Conservation (phyloP, 1,140 invertebrate genomes). For the Phymorhynchus buccinoides region DNA sequence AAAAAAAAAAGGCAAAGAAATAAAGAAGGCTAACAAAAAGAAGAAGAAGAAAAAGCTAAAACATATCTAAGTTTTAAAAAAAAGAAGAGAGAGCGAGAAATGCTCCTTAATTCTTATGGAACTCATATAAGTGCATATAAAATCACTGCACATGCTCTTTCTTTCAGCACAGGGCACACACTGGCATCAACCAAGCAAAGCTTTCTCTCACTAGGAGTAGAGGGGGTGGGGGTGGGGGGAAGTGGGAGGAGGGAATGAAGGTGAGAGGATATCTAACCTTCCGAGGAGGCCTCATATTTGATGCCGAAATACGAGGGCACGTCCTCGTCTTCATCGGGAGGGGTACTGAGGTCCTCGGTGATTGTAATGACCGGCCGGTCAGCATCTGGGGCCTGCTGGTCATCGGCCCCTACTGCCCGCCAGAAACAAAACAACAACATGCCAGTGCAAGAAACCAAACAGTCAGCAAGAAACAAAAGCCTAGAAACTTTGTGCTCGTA, state of each 20-base stretch:
- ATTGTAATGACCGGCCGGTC: slow-evolving; percentile 59
- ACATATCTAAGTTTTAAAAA: not conserved
- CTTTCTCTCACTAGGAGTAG: not conserved
- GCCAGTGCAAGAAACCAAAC: not conserved
- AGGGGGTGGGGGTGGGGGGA: too few species aligned
- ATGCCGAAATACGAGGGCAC: slow-evolving; percentile 59
- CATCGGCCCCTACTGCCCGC: slow-evolving; percentile 40
- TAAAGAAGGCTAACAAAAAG: not conserved
- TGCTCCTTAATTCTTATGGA: too few species aligned
- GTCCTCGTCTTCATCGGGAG: slow-evolving; percentile 64
- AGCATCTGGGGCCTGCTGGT: slow-evolving; percentile 16
- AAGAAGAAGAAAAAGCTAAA: not conserved
- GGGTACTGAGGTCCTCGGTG: slow-evolving; percentile 64
- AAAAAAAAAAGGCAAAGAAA: not conserved
- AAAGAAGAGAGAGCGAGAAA: too few species aligned
- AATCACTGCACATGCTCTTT: too few species aligned
- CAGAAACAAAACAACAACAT: slow-evolving; percentile 16
- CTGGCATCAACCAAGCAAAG: too few species aligned
- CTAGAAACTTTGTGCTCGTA: too few species aligned
- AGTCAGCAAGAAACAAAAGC: not conserved
- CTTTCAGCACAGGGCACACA: too few species aligned
- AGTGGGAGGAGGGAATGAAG: too few species aligned
- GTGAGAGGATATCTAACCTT: slow-evolving; percentile 40
- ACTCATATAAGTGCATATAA: too few species aligned
- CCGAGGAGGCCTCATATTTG: slow-evolving; percentile 42